phyloP scores from a whole-genome alignment of 1,140 invertebrate species.

The Aphaenogaster rudis region DNA sequence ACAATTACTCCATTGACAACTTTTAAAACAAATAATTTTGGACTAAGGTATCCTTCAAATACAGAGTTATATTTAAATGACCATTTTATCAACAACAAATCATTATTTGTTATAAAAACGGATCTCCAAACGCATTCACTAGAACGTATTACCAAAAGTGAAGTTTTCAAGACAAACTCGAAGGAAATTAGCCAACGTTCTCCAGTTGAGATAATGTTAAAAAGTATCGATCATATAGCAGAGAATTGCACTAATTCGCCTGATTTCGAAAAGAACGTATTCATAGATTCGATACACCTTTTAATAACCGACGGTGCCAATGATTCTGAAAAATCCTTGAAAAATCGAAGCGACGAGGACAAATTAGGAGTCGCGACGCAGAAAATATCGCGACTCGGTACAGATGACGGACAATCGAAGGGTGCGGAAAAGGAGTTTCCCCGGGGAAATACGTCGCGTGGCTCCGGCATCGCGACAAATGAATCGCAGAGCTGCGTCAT shows the following conservation, averaged over 20 bases:
- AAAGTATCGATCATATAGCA: not conserved
- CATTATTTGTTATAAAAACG: not conserved
- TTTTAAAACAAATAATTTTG: not conserved
- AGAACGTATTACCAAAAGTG: not conserved
- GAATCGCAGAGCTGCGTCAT: constrained; percentile 20
- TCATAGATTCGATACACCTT: not conserved
- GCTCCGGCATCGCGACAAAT: constrained; percentile 42
- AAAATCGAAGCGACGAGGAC: not conserved
- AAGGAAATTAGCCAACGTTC: not conserved
- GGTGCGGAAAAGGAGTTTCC: constrained; percentile 20
- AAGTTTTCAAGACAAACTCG: not conserved
- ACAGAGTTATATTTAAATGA: constrained; percentile 10
- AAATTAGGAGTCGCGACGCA: constrained; percentile 17
- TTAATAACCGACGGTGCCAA: not conserved
- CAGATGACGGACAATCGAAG: constrained; percentile 34
- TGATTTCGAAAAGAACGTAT: not conserved
- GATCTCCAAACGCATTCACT: not conserved
- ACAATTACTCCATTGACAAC: not conserved
- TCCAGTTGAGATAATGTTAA: not conserved
- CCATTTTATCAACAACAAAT: not conserved
- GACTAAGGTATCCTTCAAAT: no score
- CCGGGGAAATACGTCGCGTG: constrained; percentile 50
- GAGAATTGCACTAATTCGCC: no score
- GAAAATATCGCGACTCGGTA: constrained; percentile 15
- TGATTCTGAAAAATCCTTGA: not conserved